Base-by-base conservation (phyloP, 2,888 invertebrate species). In the Myathropa florea region DNA sequence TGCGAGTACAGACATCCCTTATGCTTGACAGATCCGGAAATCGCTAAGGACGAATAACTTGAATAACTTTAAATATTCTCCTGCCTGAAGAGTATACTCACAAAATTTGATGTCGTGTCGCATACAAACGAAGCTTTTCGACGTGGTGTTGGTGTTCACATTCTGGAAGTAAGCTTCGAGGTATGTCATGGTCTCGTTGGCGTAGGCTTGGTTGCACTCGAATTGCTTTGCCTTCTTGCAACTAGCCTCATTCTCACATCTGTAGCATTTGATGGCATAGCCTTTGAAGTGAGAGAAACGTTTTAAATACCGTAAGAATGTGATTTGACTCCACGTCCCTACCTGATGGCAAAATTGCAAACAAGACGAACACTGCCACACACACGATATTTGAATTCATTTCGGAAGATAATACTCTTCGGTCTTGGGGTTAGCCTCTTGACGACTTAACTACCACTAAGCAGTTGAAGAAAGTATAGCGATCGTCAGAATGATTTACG, bases 171-270 rank as follows among this genome's bases (percentile, higher is more conserved):
- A 83, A 0, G 68, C 21, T 21, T 88, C 83, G n/a, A 90, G 64
- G 76, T 88, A 89, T 2, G 7, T 0, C 3, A 72, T 57, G 0
- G 89, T 89, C 3, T 82, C 26, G 55, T 88, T 88, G 21, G 89
- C 89, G 46, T 78, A 70, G 0, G 0, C 2, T 9, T 53, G 39
- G 57, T 46, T 89, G 73, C 90, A 89, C 86, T 90, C 89, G 77
- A 85, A 79, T 80, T 88, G 80, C 18, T 68, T 77, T 14, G 89
- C 65, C 9, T 68, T 87, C 23, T 78, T 78, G 64, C 89, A 89
- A 57, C 83, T 76, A 18, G 88, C 55, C 10, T 81, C 73, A n/a
- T 30, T 67, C 7, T 59, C 18, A 24, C 90, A 89, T 4, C 60
- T 53, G 30, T 71, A 89, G 33, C 89, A 89, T 73, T 84, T 82